These are phyloP conservation scores for Molossus alvarezi DNA, from an alignment of 2,797 vertebrate genomes.

Conservation along the genomic window DNA sequence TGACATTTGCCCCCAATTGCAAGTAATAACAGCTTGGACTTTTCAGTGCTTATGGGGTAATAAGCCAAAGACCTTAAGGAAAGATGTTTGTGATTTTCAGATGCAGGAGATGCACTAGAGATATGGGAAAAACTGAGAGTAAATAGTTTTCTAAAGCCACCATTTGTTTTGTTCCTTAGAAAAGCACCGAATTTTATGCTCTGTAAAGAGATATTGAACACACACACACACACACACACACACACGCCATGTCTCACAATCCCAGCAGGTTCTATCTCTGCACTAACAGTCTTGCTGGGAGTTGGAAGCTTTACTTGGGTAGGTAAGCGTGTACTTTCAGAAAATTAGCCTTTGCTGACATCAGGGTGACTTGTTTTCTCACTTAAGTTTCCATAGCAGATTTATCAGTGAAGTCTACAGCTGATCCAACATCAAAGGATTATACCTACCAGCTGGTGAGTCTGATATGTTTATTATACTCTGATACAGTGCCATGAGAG, in stretches of 20 bases:
- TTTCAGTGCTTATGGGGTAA: not conserved
- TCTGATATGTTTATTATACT: not conserved
- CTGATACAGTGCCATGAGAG: not conserved
- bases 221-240: not conserved
- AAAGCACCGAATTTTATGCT: not conserved
- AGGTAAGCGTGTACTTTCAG: not conserved
- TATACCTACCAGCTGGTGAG: not conserved
- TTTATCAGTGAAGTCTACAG: not conserved
- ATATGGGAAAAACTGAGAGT: not conserved
- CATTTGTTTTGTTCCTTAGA: constrained; percentile 11
- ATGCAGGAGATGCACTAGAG: not conserved
- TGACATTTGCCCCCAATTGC: not conserved
- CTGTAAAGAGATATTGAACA: not conserved
- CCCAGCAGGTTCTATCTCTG: not conserved
- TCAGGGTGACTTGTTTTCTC: not conserved
- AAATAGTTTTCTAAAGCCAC: not conserved
- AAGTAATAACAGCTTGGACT: constrained; percentile 5
- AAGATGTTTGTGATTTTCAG: constrained; percentile 24
- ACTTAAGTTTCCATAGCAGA: not conserved
- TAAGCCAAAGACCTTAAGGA: not conserved
- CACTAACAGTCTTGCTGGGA: not conserved
- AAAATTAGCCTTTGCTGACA: not conserved
- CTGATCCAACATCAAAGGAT: not conserved
- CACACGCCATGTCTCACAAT: not conserved
- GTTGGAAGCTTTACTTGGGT: not conserved